Evolutionary conservation across 2,797 vertebrate genomes (phyloP).

Genomic region (Diplodus sargus): DNA sequence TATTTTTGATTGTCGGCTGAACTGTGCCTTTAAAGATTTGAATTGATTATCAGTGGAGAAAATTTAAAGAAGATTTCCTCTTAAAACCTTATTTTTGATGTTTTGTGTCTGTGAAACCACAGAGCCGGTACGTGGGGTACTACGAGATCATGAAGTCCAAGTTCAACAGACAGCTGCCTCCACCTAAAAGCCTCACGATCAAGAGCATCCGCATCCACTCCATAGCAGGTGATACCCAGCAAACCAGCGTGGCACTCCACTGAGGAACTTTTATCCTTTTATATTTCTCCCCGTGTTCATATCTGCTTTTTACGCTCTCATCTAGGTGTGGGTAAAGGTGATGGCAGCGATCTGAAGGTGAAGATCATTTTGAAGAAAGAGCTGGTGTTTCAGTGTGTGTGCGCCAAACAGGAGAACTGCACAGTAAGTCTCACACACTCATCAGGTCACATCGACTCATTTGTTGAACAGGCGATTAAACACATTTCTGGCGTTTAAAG

Average conservation of each 20-base stretch:
- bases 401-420: conserved; percentile 89
- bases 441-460: neutral
- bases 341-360: conserved; percentile 91
- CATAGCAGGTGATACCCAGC: conserved; percentile 85
- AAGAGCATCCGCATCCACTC: conserved; percentile 91
- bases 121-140: conserved; percentile 97
- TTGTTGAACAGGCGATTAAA: neutral
- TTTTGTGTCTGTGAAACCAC: conserved; percentile 47
- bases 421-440: conserved; percentile 81
- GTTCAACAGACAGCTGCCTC: conserved; percentile 89
- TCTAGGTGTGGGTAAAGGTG: conserved; percentile 91
- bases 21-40: neutral
- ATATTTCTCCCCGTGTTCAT: neutral
- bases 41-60: neutral
- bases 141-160: conserved; percentile 93
- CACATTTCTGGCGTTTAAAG: conserved; percentile 66
- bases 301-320: neutral
- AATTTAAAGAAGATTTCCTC: neutral
- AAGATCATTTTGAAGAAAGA: conserved; percentile 87
- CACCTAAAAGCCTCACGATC: conserved; percentile 86
- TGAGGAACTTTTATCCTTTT: neutral
- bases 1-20: too few relatives aligned
- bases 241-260: neutral
- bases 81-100: neutral
- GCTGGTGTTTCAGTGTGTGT: conserved; percentile 87